phyloP scores from a whole-genome alignment of 2,797 vertebrate species.

The Chelidonichthys spinosus region DNA sequence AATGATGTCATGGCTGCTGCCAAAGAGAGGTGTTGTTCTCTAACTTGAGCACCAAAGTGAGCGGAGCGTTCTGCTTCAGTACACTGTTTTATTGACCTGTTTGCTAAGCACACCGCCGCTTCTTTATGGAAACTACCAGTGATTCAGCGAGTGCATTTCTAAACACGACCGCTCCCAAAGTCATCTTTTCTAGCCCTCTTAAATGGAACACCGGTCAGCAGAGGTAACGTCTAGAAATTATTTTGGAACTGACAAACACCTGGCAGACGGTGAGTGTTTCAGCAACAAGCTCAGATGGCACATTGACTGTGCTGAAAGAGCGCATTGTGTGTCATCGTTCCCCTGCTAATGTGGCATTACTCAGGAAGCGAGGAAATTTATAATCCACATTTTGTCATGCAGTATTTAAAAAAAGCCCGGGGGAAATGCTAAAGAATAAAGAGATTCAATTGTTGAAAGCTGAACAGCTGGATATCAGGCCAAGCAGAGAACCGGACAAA shows the following conservation, averaged over 20 bases:
- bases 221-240: slow-evolving; percentile 38
- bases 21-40: slow-evolving; percentile 9
- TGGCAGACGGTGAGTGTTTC: slow-evolving; percentile 27
- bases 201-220: slow-evolving; percentile 19
- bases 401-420: not conserved
- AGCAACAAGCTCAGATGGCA: slow-evolving; percentile 52
- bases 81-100: slow-evolving; percentile 18
- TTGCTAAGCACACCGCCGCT: slow-evolving; percentile 39
- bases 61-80: slow-evolving; percentile 1
- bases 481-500: not conserved
- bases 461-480: not conserved
- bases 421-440: not conserved
- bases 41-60: slow-evolving; percentile 10
- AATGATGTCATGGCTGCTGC: slow-evolving; percentile 14
- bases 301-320: slow-evolving; percentile 40
- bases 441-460: not conserved
- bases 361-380: slow-evolving; percentile 13
- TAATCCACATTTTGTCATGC: not conserved
- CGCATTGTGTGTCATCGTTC: slow-evolving; percentile 37
- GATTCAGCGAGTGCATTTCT: slow-evolving; percentile 32
- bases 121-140: slow-evolving; percentile 46
- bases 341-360: slow-evolving; percentile 17
- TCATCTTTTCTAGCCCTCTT: not conserved
- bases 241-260: slow-evolving; percentile 47
- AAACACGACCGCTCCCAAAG: slow-evolving; percentile 37